Conservation (phyloP, 2,113 vertebrate genomes). For the Rafetus swinhoei region DNA sequence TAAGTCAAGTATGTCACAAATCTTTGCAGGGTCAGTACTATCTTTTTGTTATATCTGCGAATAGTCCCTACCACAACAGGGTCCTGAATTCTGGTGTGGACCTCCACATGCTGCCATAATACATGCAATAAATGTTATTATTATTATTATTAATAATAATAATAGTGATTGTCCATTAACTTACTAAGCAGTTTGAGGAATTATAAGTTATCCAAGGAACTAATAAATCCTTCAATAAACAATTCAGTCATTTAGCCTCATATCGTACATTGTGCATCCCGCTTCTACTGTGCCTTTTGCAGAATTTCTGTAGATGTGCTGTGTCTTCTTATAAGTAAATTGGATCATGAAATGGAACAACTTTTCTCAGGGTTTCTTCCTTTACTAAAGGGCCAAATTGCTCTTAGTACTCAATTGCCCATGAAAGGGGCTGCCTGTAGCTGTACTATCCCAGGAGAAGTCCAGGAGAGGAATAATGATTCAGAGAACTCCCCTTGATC, state of each 20-base stretch:
- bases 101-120: slow-evolving; percentile 49
- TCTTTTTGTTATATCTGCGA: slow-evolving; percentile 47
- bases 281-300: slow-evolving; percentile 58
- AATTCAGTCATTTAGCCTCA: slow-evolving; percentile 69
- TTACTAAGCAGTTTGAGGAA: slow-evolving; percentile 69
- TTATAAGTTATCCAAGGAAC: slow-evolving; percentile 68
- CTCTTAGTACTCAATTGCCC: slow-evolving; percentile 57
- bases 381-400: slow-evolving; percentile 73
- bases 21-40: slow-evolving; percentile 34
- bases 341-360: slow-evolving; percentile 70
- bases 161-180: slow-evolving; percentile 64
- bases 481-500: slow-evolving; percentile 55
- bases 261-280: slow-evolving; percentile 70
- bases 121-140: slow-evolving; percentile 41
- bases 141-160: slow-evolving; percentile 34
- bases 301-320: slow-evolving; percentile 68
- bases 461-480: slow-evolving; percentile 40
- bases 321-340: slow-evolving; percentile 72
- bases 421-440: slow-evolving; percentile 56
- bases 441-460: slow-evolving; percentile 50
- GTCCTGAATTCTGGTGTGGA: slow-evolving; percentile 47
- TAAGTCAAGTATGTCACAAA: slow-evolving; percentile 28
- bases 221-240: slow-evolving; percentile 71
- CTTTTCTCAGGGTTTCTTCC: slow-evolving; percentile 72
- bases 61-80: slow-evolving; percentile 41